Evolutionary conservation across 2,113 vertebrate genomes (phyloP).

Genomic region (Scartelaos histophorus): DNA sequence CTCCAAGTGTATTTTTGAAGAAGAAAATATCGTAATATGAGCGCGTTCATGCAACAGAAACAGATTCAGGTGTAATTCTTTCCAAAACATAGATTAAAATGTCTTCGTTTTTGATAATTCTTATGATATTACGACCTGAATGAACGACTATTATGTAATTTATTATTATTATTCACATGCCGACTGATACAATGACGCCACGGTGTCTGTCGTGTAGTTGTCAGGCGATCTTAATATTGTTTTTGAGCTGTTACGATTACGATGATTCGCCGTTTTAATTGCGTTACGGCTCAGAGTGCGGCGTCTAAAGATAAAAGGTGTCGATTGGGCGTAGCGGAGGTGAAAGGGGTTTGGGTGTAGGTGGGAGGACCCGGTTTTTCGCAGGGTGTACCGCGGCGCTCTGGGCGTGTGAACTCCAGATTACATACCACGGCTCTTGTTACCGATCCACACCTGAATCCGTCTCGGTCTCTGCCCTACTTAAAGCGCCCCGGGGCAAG

Average conservation of each 20-base stretch:
- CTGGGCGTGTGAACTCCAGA: constrained; percentile 64
- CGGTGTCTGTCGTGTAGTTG: background rate
- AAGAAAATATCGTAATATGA: too few species aligned
- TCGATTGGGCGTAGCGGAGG: constrained; percentile 52
- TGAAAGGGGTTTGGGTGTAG: constrained; percentile 64
- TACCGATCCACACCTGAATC: constrained; percentile 63
- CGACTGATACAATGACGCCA: background rate
- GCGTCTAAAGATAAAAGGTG: constrained; percentile 49
- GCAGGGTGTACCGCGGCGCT: constrained; percentile 55
- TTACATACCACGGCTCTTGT: constrained; percentile 56
- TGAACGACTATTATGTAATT: too few species aligned
- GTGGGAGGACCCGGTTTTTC: constrained; percentile 45
- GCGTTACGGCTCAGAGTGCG: constrained; percentile 48
- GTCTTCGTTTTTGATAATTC: too few species aligned
- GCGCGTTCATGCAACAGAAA: too few species aligned
- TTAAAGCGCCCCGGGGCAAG: constrained; percentile 32
- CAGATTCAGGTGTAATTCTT: too few species aligned
- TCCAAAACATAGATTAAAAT: too few species aligned
- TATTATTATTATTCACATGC: too few species aligned
- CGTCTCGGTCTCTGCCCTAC: constrained; percentile 55
- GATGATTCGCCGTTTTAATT: background rate
- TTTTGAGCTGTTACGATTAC: background rate
- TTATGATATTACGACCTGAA: too few species aligned
- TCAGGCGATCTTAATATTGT: constrained; percentile 1
- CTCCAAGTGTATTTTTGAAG: too few species aligned